phyloP scores from a whole-genome alignment of 2,797 vertebrate species.

The Myioborus melanocephalus region DNA sequence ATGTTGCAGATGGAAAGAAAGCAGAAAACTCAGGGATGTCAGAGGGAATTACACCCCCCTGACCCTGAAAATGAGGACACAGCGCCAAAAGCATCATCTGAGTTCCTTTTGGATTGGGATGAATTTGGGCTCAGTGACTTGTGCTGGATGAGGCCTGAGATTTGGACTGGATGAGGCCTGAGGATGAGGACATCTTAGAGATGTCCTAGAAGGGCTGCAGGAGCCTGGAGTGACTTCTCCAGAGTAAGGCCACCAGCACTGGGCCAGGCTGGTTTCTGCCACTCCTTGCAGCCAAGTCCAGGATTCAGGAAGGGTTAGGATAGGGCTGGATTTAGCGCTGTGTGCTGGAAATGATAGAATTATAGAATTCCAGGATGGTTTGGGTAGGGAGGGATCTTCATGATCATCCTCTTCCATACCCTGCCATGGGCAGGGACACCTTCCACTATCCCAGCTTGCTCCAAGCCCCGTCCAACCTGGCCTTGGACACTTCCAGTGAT shows the following conservation, averaged over 20 bases:
- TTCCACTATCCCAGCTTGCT: rapidly evolving
- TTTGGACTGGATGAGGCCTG: background rate
- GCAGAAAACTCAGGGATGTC: background rate
- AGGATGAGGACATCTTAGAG: background rate
- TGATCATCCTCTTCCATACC: background rate
- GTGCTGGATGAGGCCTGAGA: rapidly evolving
- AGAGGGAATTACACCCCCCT: background rate
- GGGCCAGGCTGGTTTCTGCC: background rate
- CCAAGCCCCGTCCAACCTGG: rapidly evolving
- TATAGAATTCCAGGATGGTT: background rate
- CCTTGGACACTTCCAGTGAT: background rate
- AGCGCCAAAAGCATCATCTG: background rate
- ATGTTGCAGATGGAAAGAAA: background rate
- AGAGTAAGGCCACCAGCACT: rapidly evolving
- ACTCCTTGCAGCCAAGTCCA: background rate
- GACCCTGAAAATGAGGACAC: background rate
- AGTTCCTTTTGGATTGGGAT: background rate
- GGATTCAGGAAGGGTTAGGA: background rate
- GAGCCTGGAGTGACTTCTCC: background rate
- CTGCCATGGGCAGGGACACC: background rate
- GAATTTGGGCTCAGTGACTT: background rate
- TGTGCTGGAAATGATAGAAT: background rate
- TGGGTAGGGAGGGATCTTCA: background rate
- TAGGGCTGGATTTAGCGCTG: background rate
- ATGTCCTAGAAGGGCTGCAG: background rate